Percentiles rank a stretch among this genome's conserved stretches.
Conservation (phyloP, 2,888 invertebrate species). For the Orchesella flavescens region DNA sequence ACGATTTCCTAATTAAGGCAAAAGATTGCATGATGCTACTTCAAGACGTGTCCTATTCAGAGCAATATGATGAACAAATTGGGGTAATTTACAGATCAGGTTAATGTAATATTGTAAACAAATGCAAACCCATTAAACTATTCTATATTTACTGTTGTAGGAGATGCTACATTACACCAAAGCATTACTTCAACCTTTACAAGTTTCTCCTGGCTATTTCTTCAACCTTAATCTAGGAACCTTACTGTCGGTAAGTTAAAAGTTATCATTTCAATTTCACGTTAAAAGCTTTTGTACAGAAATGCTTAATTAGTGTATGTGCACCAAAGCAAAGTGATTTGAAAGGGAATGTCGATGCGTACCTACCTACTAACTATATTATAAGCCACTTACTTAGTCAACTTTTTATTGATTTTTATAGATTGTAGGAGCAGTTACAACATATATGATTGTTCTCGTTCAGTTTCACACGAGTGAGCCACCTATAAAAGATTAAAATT, state of each 20-base stretch:
- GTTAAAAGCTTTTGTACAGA: too few species aligned
- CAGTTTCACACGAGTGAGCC: constrained; percentile 33
- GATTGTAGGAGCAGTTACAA: constrained; percentile 15
- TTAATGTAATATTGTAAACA: too few species aligned
- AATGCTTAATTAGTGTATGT: too few species aligned
- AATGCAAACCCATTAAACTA: too few species aligned
- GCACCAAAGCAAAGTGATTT: too few species aligned
- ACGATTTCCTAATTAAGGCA: neutral
- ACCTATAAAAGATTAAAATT: constrained; percentile 16
- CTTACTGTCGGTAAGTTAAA: constrained; percentile 12
- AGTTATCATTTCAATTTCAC: too few species aligned
- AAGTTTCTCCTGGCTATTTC: constrained; percentile 16
- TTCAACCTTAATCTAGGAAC: constrained; percentile 30
- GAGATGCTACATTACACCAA: neutral
- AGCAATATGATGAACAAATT: too few species aligned
- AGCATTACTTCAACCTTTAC: neutral
- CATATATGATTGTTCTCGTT: constrained; percentile 36
- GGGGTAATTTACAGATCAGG: too few species aligned
- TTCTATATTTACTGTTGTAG: neutral
- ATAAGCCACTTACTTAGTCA: too few species aligned
- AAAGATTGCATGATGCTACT: constrained; percentile 1
- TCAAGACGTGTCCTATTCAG: too few species aligned
- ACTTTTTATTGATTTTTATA: neutral
- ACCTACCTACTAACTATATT: too few species aligned
- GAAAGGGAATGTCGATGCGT: too few species aligned